Evolutionary conservation across 2,113 vertebrate species (phyloP).

Genomic region (Sarotherodon lohbergeri): DNA sequence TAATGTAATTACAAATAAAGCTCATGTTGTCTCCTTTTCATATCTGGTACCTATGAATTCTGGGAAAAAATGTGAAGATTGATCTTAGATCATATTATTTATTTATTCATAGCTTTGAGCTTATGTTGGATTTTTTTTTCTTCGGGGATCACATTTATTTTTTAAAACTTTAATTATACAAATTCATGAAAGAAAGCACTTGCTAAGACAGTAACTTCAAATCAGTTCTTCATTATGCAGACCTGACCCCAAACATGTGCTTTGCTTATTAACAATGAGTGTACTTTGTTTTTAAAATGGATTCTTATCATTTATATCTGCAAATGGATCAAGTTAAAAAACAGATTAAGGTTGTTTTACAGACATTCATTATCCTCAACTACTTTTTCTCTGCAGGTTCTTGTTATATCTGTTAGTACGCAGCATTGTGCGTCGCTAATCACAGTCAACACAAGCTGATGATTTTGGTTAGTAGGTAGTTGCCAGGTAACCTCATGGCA

Average conservation of each 20-base stretch:
- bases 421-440: not conserved
- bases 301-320: not conserved
- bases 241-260: not conserved
- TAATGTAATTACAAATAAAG: not conserved
- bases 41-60: not conserved
- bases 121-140: not conserved
- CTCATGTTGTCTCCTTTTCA: not conserved
- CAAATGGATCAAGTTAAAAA: not conserved
- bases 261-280: not conserved
- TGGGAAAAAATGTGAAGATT: not conserved
- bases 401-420: not conserved
- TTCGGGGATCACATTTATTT: not conserved
- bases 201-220: not conserved
- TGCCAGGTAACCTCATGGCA: not conserved
- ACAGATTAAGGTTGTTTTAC: not conserved
- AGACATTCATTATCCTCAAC: not conserved
- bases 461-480: not conserved
- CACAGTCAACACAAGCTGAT: not conserved
- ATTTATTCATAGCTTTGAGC: not conserved
- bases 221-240: not conserved
- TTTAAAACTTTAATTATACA: not conserved
- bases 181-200: not conserved
- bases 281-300: not conserved
- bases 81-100: not conserved
- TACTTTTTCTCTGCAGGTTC: not conserved